phyloP scores from a whole-genome alignment of 2,888 invertebrate genomes.

The Pelosia muscerda region DNA sequence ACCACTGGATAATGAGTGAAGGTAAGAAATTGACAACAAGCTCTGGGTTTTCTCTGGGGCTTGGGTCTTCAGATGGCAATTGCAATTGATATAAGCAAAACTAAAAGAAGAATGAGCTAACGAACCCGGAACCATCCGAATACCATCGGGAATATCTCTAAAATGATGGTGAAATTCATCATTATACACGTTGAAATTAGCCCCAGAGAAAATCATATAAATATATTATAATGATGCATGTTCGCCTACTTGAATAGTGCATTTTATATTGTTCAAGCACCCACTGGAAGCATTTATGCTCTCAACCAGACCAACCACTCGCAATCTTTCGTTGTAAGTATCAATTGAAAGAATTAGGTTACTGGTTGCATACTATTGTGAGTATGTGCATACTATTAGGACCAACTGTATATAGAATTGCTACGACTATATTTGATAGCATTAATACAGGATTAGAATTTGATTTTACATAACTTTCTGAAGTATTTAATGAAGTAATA shows the following conservation, averaged over 20 bases:
- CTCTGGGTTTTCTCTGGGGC: too few relatives aligned
- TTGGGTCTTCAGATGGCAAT: too few relatives aligned
- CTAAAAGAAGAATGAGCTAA: too few relatives aligned
- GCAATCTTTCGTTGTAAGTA: slow-evolving; percentile 23
- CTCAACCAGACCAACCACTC: slow-evolving; percentile 20
- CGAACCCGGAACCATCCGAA: too few relatives aligned
- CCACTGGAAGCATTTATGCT: slow-evolving; percentile 11
- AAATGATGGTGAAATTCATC: too few relatives aligned
- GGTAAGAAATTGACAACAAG: too few relatives aligned
- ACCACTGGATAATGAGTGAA: not conserved
- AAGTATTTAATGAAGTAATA: not conserved
- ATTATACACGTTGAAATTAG: not conserved
- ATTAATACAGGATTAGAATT: slow-evolving; percentile 1
- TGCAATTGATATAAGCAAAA: too few relatives aligned
- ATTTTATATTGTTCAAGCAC: not conserved
- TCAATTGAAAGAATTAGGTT: slow-evolving; percentile 29
- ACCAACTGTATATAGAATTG: slow-evolving; percentile 17
- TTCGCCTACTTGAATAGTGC: not conserved
- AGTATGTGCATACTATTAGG: not conserved
- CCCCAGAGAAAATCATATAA: not conserved
- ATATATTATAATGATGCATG: not conserved
- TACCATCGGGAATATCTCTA: too few relatives aligned
- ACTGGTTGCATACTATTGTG: slow-evolving; percentile 12
- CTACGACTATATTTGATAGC: slow-evolving; percentile 2
- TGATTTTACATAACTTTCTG: not conserved